Base-by-base conservation (phyloP, 2,113 vertebrate species). In the Egretta garzetta region DNA sequence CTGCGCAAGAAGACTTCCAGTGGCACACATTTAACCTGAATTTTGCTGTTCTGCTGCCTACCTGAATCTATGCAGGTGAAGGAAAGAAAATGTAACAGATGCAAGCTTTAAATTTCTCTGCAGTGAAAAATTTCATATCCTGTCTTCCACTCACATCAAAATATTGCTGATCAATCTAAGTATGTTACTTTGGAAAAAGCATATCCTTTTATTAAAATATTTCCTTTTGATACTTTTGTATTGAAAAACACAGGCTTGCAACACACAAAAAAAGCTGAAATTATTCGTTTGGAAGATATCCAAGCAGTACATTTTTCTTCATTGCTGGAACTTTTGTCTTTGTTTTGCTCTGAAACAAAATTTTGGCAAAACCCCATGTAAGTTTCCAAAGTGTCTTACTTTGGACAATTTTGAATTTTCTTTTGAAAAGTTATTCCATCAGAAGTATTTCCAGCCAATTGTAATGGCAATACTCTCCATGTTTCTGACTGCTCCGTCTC, bases 251-350 rank as follows among this genome's bases (percentile, higher is more conserved):
- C 12, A 86, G 8, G 2, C 59, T 91, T 72, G 33, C 30, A 84
- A 68, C 19, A 49, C 7, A 39, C 22, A 19, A 52, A 26, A 22
- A n/a, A 5, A 4, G 30, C 73, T 9, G 5, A 76, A 85, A 27
- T 49, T 3, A 91, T 76, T 96, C 14, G 66, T 94, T 90, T 93
- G 96, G 93, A 96, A 94, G 45, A 49, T 45, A 73, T 72, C 85
- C 95, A 96, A 95, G 35, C 33, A 94, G 62, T 18, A 85, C 52
- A 93, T 96, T 96, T 95, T 94, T 96, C 93, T 96, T 94, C 87
- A 96, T 96, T 70, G 39, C 39, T 50, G 53, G 47, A 90, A 91
- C 16, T 91, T 95, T 87, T 91, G 47, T 96, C 90, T 96, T 95
- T 0, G 9, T 94, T 91, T 88, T 87, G 32, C 66, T 79, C 73